phyloP scores from a whole-genome alignment of 2,797 vertebrate species.

The Anguilla marmorata region DNA sequence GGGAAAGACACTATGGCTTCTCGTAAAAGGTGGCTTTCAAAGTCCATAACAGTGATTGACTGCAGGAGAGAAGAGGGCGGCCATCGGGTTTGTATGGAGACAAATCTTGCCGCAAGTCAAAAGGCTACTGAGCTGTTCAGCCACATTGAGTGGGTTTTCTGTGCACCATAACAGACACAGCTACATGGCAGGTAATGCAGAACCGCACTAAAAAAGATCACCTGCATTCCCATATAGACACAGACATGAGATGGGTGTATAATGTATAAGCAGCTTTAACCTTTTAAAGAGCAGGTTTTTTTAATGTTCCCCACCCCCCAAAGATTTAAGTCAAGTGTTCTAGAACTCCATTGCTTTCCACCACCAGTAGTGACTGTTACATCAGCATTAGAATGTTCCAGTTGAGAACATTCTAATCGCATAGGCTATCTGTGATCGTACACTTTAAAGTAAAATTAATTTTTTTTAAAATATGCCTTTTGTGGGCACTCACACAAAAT shows the following conservation, averaged over 20 bases:
- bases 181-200: background rate
- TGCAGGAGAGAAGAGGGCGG: slow-evolving; percentile 26
- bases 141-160: background rate
- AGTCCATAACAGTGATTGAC: slow-evolving; percentile 46
- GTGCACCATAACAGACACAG: background rate
- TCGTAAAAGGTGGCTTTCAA: slow-evolving; percentile 34
- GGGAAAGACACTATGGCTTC: slow-evolving; percentile 21
- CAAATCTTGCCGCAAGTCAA: slow-evolving; percentile 21
- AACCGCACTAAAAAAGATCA: slow-evolving; percentile 39
- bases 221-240: background rate
- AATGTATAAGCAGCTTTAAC: too few species aligned
- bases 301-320: too few species aligned
- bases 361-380: too few species aligned
- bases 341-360: too few species aligned
- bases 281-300: too few species aligned
- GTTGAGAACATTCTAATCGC: too few species aligned
- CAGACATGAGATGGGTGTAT: background rate
- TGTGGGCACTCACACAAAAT: background rate
- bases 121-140: background rate
- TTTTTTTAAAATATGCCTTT: background rate
- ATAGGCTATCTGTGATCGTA: too few species aligned
- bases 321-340: too few species aligned
- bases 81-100: slow-evolving; percentile 25
- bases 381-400: too few species aligned
- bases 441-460: too few species aligned